Evolutionary conservation across 2,888 invertebrate genomes (phyloP), one percentile per base, ranked within the genome.

Genomic region (Philereme transversata): DNA sequence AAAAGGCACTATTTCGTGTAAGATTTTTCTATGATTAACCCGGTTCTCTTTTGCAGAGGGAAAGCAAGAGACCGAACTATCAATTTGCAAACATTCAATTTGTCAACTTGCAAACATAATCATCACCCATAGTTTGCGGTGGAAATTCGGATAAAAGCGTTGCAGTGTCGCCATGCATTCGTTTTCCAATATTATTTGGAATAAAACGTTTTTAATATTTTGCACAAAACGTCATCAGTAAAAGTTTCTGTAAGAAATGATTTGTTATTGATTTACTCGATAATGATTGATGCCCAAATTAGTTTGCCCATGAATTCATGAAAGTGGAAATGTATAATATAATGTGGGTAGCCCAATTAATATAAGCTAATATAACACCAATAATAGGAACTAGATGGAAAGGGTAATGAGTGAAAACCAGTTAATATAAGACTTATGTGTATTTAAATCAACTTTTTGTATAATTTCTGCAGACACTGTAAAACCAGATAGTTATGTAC

Each of bases 171-270:
- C 34, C 57, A 57, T 62, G 57, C 57, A n/a, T 41, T 22, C 1
- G 22, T 22, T 22, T 22, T 22, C 22, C 22, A 22, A 22, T 22
- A 22, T 7, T 41, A 7, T n/a, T 5, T 36, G 48, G 40, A 35
- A 50, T 50, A 44, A 41, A 9, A 55, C 43, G 7, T 43, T 59
- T 51, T 60, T 47, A 64, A 63, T 63, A 68, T 62, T 69, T 68
- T 66, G 64, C 73, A 70, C 67, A 63, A 67, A 52, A 57, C 44
- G 6, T 44, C 6, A 52, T 47, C n/a, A 43, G 43, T 10, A 43
- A n/a, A n/a, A 49, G 43, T 47, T 45, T 57, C 52, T 61, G 57
- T 8, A 61, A 57, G 22, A 61, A 61, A 61, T 49, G 45, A 40
- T 53, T 38, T 33, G 56, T 56, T 57, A 46, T 8, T 51, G 7